Base-by-base conservation (phyloP, 2,797 vertebrate genomes). In the Decapterus maruadsi region DNA sequence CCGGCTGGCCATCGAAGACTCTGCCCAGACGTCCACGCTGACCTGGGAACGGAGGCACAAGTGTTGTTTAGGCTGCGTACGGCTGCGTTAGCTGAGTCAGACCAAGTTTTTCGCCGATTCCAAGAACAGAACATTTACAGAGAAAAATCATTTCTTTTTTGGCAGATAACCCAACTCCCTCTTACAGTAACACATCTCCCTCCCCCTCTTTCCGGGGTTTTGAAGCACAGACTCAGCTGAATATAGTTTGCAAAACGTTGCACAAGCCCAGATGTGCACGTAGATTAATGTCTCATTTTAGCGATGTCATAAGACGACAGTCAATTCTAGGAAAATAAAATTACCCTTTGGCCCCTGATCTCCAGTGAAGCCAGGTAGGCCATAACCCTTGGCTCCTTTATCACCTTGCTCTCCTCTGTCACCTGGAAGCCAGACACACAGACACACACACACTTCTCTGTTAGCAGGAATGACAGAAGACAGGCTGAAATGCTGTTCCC, bases 1-100 rank as follows among this genome's bases (percentile, higher is more conserved):
- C 95, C 34, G 95, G 94, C 66, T 92, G 91, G 10, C 96, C 96
- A 14, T 95, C 90, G 66, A 95, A 95, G 9, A 80, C 90, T 83
- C 91, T 90, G 59, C 95, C 96, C n/a, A 75, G 58, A 78, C 87
- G 93, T 72, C 96, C 96, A 68, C 81, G 93, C 74, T 95, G 92
- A 91, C 96, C 96, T 97, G 86, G 16, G 46, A 80, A 80, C 48
- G 6, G 20, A 83, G 20, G 53, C 58, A 81, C 68, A 85, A 75
- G 70, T 62, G 61, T 64, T 43, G 62, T 82, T 90, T 62, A 82
- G 63, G 82, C 76, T 64, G 57, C 66, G 14, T 61, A 16, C 17
- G 65, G 74, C 57, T 75, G 59, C 67, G 22, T 50, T 36, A 67
- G 72, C 77, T 78, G 80, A 82, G 48, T 77, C 69, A 73, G 55